Base-by-base conservation (phyloP, 64 coral and sea anemone species). In the Orbicella faveolata region DNA sequence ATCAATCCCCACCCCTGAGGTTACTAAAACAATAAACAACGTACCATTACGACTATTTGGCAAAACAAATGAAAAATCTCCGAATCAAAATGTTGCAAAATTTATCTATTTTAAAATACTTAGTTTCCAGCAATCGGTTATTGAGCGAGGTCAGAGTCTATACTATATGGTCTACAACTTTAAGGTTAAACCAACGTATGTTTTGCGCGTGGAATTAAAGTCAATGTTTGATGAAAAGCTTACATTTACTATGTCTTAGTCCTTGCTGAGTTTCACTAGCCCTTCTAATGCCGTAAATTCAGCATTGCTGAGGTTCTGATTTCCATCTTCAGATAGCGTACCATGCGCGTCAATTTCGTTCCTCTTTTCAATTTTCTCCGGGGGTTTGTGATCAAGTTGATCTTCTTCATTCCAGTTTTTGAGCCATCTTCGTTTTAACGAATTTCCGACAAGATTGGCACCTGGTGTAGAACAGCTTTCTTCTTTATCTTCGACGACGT, bases 321-420 rank as follows among this genome's bases (percentile, higher is more conserved):
- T 21, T n/a, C 51, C 75, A 20, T 52, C 41, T 52, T 78, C 75
- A 78, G 36, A 51, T 78, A 2, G 19, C 2, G 37, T 51, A 20
- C 75, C 37, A 21, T 20, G 1, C 1, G 41, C 23, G 23, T 78
- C 6, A 20, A 2, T 23, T 78, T 78, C 44, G 36, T 78, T 78
- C 18, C 20, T 15, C 19, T 78, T 78, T 23, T 78, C 36, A 44
- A 41, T 52, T 9, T 78, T 51, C 20, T 26, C 20, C 9, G 37
- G 36, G 75, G 6, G 21, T n/a, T 51, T 51, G 6, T 51, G 75
- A 35, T 21, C 44, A 52, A n/a, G 19, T 18, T 44, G 34, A 19
- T 78, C 75, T 20, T 51, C 37, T 34, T 78, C 75, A 52, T 78
- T 52, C 75, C 75, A 78, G 75, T 78, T 78, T 78, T 78, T 20